Evolutionary conservation across 2,888 invertebrate species (phyloP).

Genomic region (Eretmocerus hayati): DNA sequence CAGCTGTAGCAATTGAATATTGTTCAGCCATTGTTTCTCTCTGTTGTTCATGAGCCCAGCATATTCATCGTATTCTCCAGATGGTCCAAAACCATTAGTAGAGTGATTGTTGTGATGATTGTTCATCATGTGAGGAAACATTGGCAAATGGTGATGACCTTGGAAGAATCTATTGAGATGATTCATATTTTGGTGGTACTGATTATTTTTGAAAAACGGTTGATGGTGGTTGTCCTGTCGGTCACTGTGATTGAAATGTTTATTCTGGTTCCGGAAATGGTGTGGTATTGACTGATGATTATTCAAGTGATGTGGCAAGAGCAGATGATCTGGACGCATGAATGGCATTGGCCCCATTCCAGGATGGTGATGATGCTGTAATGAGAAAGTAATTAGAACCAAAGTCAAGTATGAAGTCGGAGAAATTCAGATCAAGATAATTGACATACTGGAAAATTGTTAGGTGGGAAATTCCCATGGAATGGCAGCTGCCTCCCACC

Average conservation of each 20-base stretch:
- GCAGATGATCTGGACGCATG: constrained; percentile 41
- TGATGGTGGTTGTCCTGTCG: constrained; percentile 39
- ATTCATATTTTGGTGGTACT: constrained; percentile 34
- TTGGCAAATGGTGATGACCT: constrained; percentile 30
- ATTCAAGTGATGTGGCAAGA: constrained; percentile 35
- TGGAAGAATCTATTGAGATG: constrained; percentile 28
- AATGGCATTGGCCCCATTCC: constrained; percentile 43
- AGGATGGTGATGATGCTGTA: constrained; percentile 38
- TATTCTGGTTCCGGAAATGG: constrained; percentile 34
- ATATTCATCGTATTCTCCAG: constrained; percentile 65
- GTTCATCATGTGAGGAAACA: constrained; percentile 20
- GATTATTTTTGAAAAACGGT: constrained; percentile 43
- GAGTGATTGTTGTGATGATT: constrained; percentile 35
- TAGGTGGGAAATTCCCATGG: constrained; percentile 34
- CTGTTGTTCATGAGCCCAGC: constrained; percentile 88
- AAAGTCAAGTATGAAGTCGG: too few species aligned
- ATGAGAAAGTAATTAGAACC: not conserved
- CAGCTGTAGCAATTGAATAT: constrained; percentile 88
- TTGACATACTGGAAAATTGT: constrained; percentile 35
- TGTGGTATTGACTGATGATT: constrained; percentile 38
- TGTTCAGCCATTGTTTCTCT: constrained; percentile 94
- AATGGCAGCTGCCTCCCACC: constrained; percentile 36
- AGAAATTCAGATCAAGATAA: not conserved
- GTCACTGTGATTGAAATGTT: constrained; percentile 34
- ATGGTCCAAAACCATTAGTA: constrained; percentile 36